Evolutionary conservation across 2,888 invertebrate genomes (phyloP).

Genomic region (Cryptus armator): DNA sequence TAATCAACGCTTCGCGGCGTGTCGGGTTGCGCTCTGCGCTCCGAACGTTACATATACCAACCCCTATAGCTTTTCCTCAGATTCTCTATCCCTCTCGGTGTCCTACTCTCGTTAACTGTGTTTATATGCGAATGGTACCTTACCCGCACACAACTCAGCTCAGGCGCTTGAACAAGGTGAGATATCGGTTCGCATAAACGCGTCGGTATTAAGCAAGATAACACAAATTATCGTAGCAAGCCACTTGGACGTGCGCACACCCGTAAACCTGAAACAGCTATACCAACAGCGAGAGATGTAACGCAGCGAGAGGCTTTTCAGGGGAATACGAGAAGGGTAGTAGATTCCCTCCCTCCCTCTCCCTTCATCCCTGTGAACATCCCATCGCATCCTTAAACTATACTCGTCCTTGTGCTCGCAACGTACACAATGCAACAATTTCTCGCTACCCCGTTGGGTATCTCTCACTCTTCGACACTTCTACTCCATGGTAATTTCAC

Average conservation of each 20-base stretch:
- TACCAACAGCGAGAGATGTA: constrained; percentile 18
- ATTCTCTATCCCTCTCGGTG: not conserved
- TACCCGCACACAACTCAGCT: constrained; percentile 4
- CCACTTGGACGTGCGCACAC: constrained; percentile 66
- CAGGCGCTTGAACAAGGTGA: constrained; percentile 68
- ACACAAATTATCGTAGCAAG: constrained; percentile 76
- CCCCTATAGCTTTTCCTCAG: constrained; percentile 28
- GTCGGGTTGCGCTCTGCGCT: constrained; percentile 65
- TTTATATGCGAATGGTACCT: constrained; percentile 47
- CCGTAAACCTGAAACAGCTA: constrained; percentile 65
- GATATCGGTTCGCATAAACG: constrained; percentile 74
- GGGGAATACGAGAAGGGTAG: constrained; percentile 61
- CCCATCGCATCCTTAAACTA: constrained; percentile 46
- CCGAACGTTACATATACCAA: constrained; percentile 52
- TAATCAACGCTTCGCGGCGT: constrained; percentile 72
- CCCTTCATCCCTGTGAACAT: constrained; percentile 7
- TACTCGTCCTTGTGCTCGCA: constrained; percentile 5
- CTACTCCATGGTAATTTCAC: constrained; percentile 52
- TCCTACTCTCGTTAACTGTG: constrained; percentile 17
- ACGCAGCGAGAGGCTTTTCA: constrained; percentile 40
- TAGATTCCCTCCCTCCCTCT: not conserved
- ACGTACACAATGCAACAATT: constrained; percentile 35
- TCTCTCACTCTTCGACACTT: constrained; percentile 30
- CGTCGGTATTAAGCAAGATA: constrained; percentile 74
- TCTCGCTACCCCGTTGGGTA: not conserved